Evolutionary conservation across 2,888 invertebrate species (phyloP).

Genomic region (Encarsia formosa): DNA sequence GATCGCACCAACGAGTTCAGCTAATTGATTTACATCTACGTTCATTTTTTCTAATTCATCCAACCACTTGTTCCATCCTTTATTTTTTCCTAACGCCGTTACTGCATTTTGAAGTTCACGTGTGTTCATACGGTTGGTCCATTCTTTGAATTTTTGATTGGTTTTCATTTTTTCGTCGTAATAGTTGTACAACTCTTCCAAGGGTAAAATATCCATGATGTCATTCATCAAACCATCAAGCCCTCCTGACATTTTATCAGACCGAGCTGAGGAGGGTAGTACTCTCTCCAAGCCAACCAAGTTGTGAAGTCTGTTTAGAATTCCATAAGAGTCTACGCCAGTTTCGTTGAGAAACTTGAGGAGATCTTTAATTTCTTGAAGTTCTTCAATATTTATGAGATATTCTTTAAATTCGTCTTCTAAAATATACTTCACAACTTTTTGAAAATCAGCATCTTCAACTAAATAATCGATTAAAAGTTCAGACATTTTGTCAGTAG

Average conservation of each 20-base stretch:
- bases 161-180: slow-evolving; percentile 31
- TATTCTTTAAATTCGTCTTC: slow-evolving; percentile 31
- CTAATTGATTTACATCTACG: slow-evolving; percentile 22
- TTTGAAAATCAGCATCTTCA: slow-evolving; percentile 32
- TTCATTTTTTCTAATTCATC: slow-evolving; percentile 22
- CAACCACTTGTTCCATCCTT: slow-evolving; percentile 15
- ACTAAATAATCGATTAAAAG: slow-evolving; percentile 19
- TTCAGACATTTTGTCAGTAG: slow-evolving; percentile 21
- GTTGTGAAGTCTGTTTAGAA: slow-evolving; percentile 24
- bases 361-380: slow-evolving; percentile 25
- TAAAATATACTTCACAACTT: slow-evolving; percentile 28
- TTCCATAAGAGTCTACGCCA: slow-evolving; percentile 28
- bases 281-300: slow-evolving; percentile 9
- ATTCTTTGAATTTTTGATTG: slow-evolving; percentile 30
- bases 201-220: slow-evolving; percentile 31
- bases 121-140: slow-evolving; percentile 29
- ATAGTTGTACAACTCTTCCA: slow-evolving; percentile 27
- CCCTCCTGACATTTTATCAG: slow-evolving; percentile 26
- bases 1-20: slow-evolving; percentile 24
- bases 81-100: slow-evolving; percentile 23
- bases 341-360: slow-evolving; percentile 23
- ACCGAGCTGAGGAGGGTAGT: background rate
- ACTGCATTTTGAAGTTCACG: slow-evolving; percentile 31
- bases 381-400: slow-evolving; percentile 29
- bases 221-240: slow-evolving; percentile 32